Evolutionary conservation across 1,140 invertebrate species (phyloP).

Genomic region (Drosophila burlai): DNA sequence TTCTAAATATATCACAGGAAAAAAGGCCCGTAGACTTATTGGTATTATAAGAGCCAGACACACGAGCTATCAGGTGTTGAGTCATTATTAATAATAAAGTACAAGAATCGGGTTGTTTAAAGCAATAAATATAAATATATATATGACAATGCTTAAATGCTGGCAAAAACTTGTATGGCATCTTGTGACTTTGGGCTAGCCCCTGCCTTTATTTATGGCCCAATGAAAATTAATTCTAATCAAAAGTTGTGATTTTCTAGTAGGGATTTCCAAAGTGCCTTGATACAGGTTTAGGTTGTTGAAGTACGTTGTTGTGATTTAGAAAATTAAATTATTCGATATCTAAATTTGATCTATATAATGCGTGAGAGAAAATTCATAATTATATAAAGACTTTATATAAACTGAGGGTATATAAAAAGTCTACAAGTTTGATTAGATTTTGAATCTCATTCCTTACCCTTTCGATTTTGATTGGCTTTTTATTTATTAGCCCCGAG

Average conservation of each 20-base stretch:
- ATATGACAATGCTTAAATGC: constrained; percentile 30
- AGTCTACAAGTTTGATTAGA: constrained; percentile 6
- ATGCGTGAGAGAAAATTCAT: too few relatives aligned
- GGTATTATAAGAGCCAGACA: constrained; percentile 12
- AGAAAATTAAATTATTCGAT: background rate
- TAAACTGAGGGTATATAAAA: background rate
- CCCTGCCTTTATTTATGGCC: constrained; percentile 61
- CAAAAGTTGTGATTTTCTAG: constrained; percentile 66
- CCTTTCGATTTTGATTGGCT: constrained; percentile 28
- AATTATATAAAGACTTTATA: too few relatives aligned
- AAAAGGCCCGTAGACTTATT: constrained; percentile 8
- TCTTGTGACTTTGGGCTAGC: constrained; percentile 28
- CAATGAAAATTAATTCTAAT: constrained; percentile 70
- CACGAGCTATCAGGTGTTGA: constrained; percentile 22
- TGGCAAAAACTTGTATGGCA: constrained; percentile 42
- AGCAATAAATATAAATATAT: constrained; percentile 40
- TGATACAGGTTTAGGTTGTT: background rate
- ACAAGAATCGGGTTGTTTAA: constrained; percentile 35
- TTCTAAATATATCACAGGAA: background rate
- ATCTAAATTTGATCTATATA: too few relatives aligned
- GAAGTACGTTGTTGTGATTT: background rate
- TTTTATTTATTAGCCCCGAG: constrained; percentile 63
- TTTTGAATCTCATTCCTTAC: constrained; percentile 2
- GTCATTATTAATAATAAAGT: constrained; percentile 42
- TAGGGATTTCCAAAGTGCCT: constrained; percentile 19